These are phyloP conservation scores for Paratilapia polleni DNA, from an alignment of 2,113 vertebrate species.

Conservation along the genomic window DNA sequence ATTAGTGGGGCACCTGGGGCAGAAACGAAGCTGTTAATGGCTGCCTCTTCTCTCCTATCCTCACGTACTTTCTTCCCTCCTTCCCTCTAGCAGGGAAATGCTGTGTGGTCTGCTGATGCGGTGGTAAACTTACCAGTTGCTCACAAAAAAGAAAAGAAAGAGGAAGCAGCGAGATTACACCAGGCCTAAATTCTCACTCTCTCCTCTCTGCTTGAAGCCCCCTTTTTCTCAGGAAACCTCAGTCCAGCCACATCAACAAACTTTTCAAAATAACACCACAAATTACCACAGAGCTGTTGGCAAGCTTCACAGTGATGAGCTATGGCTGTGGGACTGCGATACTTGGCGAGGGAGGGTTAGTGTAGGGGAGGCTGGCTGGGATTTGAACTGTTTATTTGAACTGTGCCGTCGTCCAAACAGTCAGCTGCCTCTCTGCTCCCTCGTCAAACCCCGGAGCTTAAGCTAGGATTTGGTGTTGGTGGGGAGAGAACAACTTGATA, in stretches of 20 bases:
- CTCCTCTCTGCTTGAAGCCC: constrained; percentile 4
- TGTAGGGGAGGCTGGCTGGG: constrained; percentile 63
- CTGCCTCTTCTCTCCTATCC: constrained; percentile 20
- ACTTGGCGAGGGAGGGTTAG: constrained; percentile 53
- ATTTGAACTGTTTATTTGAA: constrained; percentile 82
- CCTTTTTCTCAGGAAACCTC: constrained; percentile 38
- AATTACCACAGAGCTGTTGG: constrained; percentile 63
- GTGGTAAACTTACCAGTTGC: constrained; percentile 36
- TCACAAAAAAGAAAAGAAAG: neutral
- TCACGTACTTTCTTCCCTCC: constrained; percentile 5
- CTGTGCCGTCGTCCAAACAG: constrained; percentile 75
- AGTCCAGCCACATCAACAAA: constrained; percentile 49
- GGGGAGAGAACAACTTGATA: constrained; percentile 77
- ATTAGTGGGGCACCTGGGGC: constrained; percentile 66
- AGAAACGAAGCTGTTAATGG: constrained; percentile 57
- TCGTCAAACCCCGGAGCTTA: constrained; percentile 72
- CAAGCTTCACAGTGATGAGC: constrained; percentile 57
- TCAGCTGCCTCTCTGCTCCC: constrained; percentile 78
- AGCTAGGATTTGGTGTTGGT: constrained; percentile 67
- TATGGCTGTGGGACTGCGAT: constrained; percentile 58
- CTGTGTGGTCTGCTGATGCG: constrained; percentile 53
- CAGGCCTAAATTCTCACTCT: constrained; percentile 36
- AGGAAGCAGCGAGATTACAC: constrained; percentile 21
- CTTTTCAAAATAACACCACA: constrained; percentile 72
- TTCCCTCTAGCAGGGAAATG: constrained; percentile 20